Percentiles rank a stretch among this genome's conserved stretches.
These are phyloP conservation scores for Umimayanthus kanabou DNA, from an alignment of 92 coral and sea anemone genomes.

Conservation along the genomic window DNA sequence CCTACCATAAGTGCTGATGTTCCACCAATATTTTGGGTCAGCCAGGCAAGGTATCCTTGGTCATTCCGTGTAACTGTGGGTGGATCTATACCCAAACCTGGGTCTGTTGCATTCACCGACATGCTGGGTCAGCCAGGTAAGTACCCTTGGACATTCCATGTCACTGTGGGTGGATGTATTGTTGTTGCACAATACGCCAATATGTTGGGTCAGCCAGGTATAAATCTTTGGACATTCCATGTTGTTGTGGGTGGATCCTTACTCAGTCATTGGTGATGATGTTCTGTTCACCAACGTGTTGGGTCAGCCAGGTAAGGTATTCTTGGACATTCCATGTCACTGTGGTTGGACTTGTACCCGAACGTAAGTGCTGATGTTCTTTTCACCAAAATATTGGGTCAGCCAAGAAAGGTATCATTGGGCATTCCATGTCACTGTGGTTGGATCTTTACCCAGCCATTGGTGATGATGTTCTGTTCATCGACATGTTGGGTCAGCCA, in stretches of 20 bases:
- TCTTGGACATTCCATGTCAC: constrained; percentile 76
- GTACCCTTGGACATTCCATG: constrained; percentile 68
- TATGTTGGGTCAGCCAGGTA: constrained; percentile 92
- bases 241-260: constrained; percentile 88
- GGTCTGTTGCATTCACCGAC: constrained; percentile 57
- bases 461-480: constrained; percentile 69
- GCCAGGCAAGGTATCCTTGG: too few relatives aligned
- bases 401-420: constrained; percentile 56
- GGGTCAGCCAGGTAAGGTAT: constrained; percentile 74
- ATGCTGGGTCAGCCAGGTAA: constrained; percentile 88
- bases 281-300: constrained; percentile 70
- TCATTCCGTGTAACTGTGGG: too few relatives aligned
- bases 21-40: too few relatives aligned
- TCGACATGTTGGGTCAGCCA: constrained; percentile 83
- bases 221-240: constrained; percentile 61
- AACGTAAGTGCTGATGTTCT: too few relatives aligned
- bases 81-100: too few relatives aligned
- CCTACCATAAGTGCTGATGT: constrained; percentile 88
- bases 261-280: constrained; percentile 85
- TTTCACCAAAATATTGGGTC: constrained; percentile 82
- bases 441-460: constrained; percentile 86
- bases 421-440: constrained; percentile 22
- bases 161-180: constrained; percentile 86
- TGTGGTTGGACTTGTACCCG: constrained; percentile 41
- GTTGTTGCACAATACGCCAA: constrained; percentile 89